phyloP scores from a whole-genome alignment of 1,140 invertebrate genomes.

The Conopomorpha cramerella region DNA sequence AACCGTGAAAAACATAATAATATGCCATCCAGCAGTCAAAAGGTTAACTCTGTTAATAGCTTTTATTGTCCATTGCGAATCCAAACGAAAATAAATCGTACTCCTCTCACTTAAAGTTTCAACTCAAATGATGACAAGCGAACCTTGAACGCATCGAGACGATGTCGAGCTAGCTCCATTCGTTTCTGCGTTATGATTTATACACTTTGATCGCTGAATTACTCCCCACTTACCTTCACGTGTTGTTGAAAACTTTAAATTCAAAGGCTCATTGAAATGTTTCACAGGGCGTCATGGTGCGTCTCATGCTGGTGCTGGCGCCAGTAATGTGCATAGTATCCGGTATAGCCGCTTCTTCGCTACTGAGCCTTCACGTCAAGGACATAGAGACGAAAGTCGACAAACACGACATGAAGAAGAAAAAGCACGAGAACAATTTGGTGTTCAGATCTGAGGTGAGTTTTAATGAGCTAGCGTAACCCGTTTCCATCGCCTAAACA shows the following conservation, averaged over 20 bases:
- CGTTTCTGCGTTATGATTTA: slow-evolving; percentile 30
- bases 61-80: too few relatives aligned
- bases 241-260: too few relatives aligned
- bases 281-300: slow-evolving; percentile 93
- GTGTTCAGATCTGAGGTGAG: slow-evolving; percentile 85
- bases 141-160: slow-evolving; percentile 35
- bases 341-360: slow-evolving; percentile 89
- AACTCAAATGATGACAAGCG: slow-evolving; percentile 29
- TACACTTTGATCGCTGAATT: slow-evolving; percentile 53
- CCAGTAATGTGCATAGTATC: slow-evolving; percentile 98
- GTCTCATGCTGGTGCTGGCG: slow-evolving; percentile 95
- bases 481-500: too few relatives aligned
- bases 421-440: slow-evolving; percentile 79
- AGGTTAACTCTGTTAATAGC: too few relatives aligned
- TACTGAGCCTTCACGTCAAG: slow-evolving; percentile 90
- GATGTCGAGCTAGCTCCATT: slow-evolving; percentile 27
- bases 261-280: too few relatives aligned
- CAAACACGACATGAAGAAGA: slow-evolving; percentile 69
- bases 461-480: too few relatives aligned
- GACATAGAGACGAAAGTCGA: slow-evolving; percentile 68
- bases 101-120: too few relatives aligned
- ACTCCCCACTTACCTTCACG: too few relatives aligned
- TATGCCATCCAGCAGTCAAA: too few relatives aligned
- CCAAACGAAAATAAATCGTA: too few relatives aligned
- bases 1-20: too few relatives aligned